These are phyloP conservation scores for Branchellion lobata DNA, from an alignment of 2,888 invertebrate species.

Conservation along the genomic window DNA sequence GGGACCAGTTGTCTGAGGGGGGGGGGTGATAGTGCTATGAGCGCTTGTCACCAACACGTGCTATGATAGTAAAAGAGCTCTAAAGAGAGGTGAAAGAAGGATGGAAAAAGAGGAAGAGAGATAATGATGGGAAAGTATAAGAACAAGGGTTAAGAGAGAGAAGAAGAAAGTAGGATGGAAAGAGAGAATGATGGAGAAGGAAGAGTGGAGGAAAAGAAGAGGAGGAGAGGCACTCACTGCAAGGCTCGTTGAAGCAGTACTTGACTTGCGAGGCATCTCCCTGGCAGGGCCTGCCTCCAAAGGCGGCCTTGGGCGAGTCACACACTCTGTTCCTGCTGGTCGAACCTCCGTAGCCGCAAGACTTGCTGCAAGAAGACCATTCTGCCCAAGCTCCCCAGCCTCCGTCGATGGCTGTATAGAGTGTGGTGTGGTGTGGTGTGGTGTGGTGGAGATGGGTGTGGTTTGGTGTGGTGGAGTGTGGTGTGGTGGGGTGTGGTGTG, in stretches of 20 bases:
- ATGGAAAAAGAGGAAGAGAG: too few relatives aligned
- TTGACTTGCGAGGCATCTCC: slow-evolving; percentile 54
- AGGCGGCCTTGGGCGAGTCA: slow-evolving; percentile 52
- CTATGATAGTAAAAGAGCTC: too few relatives aligned
- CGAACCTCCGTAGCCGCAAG: slow-evolving; percentile 47
- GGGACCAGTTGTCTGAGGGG: slow-evolving; percentile 38
- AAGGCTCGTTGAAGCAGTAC: slow-evolving; percentile 21
- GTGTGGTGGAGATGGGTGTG: too few relatives aligned
- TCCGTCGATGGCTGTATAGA: slow-evolving; percentile 49
- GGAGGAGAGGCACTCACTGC: slow-evolving; percentile 41
- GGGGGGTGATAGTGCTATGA: too few relatives aligned
- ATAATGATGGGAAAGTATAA: too few relatives aligned
- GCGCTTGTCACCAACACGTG: too few relatives aligned
- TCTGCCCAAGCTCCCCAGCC: slow-evolving; percentile 50
- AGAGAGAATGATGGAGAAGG: neutral
- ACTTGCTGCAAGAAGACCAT: slow-evolving; percentile 48
- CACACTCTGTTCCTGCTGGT: slow-evolving; percentile 46
- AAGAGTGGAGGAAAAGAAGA: neutral
- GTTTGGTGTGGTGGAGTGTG: too few relatives aligned
- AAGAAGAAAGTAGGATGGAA: neutral
- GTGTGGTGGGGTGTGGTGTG: too few relatives aligned
- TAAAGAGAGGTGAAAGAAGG: too few relatives aligned
- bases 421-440: too few relatives aligned
- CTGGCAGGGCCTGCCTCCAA: slow-evolving; percentile 57
- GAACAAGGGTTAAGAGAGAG: neutral